Evolutionary conservation across 2,113 vertebrate genomes (phyloP).

Genomic region (Polypterus bichir): DNA sequence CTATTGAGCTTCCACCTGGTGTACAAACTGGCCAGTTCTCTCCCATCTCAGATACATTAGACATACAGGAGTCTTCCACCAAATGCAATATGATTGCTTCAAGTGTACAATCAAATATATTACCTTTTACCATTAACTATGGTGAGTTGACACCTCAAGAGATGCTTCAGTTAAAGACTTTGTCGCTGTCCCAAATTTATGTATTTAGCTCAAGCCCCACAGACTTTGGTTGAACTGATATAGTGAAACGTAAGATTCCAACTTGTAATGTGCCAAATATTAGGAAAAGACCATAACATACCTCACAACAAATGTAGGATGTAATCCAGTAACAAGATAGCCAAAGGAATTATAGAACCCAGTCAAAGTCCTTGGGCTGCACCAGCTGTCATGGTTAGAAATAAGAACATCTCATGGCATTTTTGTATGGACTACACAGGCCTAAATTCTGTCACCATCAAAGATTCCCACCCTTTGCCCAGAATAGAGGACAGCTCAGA

Average conservation of each 20-base stretch:
- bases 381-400: background rate
- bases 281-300: too few relatives aligned
- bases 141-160: too few relatives aligned
- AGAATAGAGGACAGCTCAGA: background rate
- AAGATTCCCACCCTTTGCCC: background rate
- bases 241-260: background rate
- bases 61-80: too few relatives aligned
- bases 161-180: too few relatives aligned
- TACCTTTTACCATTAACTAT: too few relatives aligned
- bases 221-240: background rate
- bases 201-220: background rate
- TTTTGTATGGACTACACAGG: background rate
- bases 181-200: background rate
- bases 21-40: too few relatives aligned
- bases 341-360: background rate
- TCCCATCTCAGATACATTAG: too few relatives aligned
- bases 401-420: background rate
- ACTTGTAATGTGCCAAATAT: background rate
- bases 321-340: background rate
- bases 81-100: too few relatives aligned
- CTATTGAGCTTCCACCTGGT: too few relatives aligned
- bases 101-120: too few relatives aligned
- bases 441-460: background rate
- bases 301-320: too few relatives aligned
- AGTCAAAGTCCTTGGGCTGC: background rate